These are phyloP conservation scores for Fratercula arctica DNA, from an alignment of 2,797 vertebrate species.

Conservation along the genomic window DNA sequence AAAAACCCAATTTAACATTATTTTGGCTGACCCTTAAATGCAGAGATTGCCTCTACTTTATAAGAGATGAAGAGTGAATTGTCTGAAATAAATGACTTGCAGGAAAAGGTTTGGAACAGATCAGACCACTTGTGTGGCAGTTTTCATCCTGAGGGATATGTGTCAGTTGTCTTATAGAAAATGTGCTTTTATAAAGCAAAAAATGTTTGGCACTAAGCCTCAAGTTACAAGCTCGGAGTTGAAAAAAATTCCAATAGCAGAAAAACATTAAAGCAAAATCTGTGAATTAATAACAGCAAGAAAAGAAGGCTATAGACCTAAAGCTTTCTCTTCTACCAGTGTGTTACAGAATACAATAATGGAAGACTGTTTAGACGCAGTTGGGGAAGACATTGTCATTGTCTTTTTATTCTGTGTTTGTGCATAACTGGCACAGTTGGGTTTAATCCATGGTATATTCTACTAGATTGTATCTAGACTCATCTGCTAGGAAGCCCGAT, in stretches of 20 bases:
- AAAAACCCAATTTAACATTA: background rate
- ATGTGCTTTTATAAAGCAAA: background rate
- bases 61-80: constrained; percentile 15
- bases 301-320: background rate
- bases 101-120: constrained; percentile 24
- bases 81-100: constrained; percentile 13
- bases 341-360: background rate
- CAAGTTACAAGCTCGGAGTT: background rate
- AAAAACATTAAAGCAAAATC: background rate
- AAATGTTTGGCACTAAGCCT: background rate
- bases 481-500: background rate
- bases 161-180: background rate
- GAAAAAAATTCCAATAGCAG: background rate
- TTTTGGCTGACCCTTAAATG: constrained; percentile 14
- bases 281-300: background rate
- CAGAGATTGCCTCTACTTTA: background rate
- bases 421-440: background rate
- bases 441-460: background rate
- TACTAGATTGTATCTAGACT: background rate
- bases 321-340: background rate
- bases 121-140: constrained; percentile 1
- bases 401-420: background rate
- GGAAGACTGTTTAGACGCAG: background rate
- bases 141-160: constrained; percentile 3
- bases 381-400: background rate